Evolutionary conservation across 53 echinoderm and acorn worm species (phyloP).

Genomic region (Zoroaster sp.): DNA sequence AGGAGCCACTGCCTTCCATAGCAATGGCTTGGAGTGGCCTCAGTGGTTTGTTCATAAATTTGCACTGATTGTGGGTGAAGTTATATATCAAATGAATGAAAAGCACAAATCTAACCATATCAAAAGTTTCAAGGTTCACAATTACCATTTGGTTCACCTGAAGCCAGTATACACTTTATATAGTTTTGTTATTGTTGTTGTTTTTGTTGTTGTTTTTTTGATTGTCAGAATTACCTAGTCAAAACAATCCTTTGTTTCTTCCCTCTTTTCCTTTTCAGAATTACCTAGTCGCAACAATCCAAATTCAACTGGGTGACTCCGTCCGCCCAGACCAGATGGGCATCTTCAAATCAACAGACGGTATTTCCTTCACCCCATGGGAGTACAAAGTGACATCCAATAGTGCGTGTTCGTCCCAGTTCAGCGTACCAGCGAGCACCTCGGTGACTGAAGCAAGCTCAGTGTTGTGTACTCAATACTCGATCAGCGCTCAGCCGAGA

Average conservation of each 20-base stretch:
- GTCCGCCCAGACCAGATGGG: slow-evolving; percentile 78
- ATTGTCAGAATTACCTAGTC: background rate
- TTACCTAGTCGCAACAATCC: slow-evolving; percentile 64
- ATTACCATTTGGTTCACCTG: too few species aligned
- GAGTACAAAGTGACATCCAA: slow-evolving; percentile 66
- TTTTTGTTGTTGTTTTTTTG: too few species aligned
- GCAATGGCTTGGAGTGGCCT: too few species aligned
- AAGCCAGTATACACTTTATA: too few species aligned
- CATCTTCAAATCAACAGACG: slow-evolving; percentile 70
- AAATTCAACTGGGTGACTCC: slow-evolving; percentile 91
- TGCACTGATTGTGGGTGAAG: too few species aligned
- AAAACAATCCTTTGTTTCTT: background rate
- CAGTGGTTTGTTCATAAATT: too few species aligned
- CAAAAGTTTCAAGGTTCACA: too few species aligned
- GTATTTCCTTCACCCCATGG: slow-evolving; percentile 71
- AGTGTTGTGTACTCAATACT: slow-evolving; percentile 71
- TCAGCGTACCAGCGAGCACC: slow-evolving; percentile 31
- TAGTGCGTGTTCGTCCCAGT: slow-evolving; percentile 57
- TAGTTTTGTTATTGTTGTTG: too few species aligned
- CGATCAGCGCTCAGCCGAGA: slow-evolving; percentile 45
- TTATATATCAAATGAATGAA: too few species aligned
- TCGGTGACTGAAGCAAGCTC: slow-evolving; percentile 24
- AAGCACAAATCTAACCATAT: too few species aligned
- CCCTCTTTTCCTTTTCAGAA: slow-evolving; percentile 25
- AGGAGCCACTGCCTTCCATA: too few species aligned